phyloP scores from a whole-genome alignment of 2,797 vertebrate species.

The Enteromius argenteus region DNA sequence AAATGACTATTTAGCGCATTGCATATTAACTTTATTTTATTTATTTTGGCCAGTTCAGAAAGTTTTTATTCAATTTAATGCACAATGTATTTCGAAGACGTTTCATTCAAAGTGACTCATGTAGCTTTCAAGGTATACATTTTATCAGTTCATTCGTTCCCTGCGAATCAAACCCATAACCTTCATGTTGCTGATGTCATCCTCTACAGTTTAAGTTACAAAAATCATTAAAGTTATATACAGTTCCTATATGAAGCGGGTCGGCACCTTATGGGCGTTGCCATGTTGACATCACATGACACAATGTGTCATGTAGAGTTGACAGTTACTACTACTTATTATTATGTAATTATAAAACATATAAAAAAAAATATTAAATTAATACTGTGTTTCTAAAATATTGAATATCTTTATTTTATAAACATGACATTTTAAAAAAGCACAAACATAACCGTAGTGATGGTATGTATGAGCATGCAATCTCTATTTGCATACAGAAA shows the following conservation, averaged over 20 bases:
- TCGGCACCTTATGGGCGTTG: neutral
- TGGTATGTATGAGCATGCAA: neutral
- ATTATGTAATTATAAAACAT: neutral
- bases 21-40: neutral
- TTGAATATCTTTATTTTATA: neutral
- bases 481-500: neutral
- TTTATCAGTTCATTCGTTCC: neutral
- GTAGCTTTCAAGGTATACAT: neutral
- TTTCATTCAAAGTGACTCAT: neutral
- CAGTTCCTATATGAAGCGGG: neutral
- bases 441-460: neutral
- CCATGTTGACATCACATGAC: neutral
- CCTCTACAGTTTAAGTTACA: neutral
- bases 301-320: neutral
- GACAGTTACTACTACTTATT: neutral
- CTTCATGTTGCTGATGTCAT: neutral
- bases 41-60: neutral
- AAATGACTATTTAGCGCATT: neutral
- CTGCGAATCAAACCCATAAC: neutral
- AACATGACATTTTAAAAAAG: neutral
- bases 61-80: neutral
- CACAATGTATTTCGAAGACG: neutral
- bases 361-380: neutral
- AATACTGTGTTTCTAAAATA: neutral
- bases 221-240: neutral